A percentile compares a stretch with the other conserved stretches of the same genome.
These are phyloP conservation scores for Promerops cafer DNA, from an alignment of 2,113 vertebrate species.

Conservation along the genomic window DNA sequence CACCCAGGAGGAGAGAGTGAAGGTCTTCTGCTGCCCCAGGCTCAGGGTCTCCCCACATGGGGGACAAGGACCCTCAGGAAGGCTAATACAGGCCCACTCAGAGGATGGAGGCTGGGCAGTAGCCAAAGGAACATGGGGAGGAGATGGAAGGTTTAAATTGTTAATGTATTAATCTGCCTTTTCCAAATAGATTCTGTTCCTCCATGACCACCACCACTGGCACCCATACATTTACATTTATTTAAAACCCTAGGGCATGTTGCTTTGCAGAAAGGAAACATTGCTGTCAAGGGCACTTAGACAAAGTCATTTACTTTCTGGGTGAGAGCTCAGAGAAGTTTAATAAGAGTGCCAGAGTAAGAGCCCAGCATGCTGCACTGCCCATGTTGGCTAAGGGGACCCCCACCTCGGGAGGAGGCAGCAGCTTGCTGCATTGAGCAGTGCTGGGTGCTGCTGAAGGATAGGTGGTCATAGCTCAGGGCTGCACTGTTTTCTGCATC, in stretches of 20 bases:
- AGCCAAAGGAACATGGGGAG: neutral
- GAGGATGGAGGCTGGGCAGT: neutral
- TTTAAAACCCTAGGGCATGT: neutral
- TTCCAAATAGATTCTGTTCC: neutral
- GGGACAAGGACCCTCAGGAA: neutral
- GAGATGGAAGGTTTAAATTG: neutral
- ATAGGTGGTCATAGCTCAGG: neutral
- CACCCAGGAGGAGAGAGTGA: rapidly evolving
- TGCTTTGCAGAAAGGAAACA: neutral
- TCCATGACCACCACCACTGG: neutral
- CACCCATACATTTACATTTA: neutral
- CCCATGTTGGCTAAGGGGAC: rapidly evolving
- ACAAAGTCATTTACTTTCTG: neutral
- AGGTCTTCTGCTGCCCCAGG: neutral
- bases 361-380: rapidly evolving
- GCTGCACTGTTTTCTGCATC: neutral
- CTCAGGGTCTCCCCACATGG: rapidly evolving
- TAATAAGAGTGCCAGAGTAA: neutral
- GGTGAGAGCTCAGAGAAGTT: neutral
- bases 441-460: neutral
- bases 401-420: rapidly evolving
- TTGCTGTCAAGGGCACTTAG: neutral
- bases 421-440: neutral
- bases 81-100: neutral
- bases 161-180: neutral